Base-by-base conservation (phyloP, 2,888 invertebrate species). In the Nudaria mundana region DNA sequence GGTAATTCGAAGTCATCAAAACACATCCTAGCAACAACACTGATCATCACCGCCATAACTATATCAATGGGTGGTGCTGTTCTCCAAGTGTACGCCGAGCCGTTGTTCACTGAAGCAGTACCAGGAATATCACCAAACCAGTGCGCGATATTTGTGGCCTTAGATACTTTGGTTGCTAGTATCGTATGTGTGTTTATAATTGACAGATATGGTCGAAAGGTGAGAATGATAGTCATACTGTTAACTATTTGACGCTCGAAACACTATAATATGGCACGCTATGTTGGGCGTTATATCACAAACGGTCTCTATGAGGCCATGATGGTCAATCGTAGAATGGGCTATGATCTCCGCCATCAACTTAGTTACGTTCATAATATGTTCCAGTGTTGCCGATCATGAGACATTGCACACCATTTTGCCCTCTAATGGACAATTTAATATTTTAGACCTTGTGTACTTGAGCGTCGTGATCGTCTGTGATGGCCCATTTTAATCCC, bases 41-140 rank as follows among this genome's bases (percentile, higher is more conserved):
- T 87, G 0, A 62, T 69, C 0, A 53, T 75, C 3, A 82, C 83
- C 76, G 54, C 71, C 0, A 7, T 71, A 1, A 67, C 77, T 0
- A 77, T 76, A n/a, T 55, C 81, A 47, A 86, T 85, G 84, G 87
- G 87, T 0, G 71, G 79, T 3, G 64, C 81, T 1, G 81, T 84
- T 0, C 67, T 87, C 0, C 84, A 86, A 48, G 80, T 86, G 1
- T 87, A 82, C 39, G 86, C 87, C 0, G 86, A 86, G 41, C 75
- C 81, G 0, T 58, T 87, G 5, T 84, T 87, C 57, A 73, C 69
- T 26, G 79, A 82, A 30, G 85, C 86, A 0, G 72, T 81, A 0
- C 86, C 87, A 0, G 71, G 78, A 0, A 72, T 87, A 73, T 68
- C 80, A 3, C 61, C 86, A 0, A 86, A 80, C 46, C 66, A 72